Evolutionary conservation across 2,113 vertebrate species (phyloP).

Genomic region (Uria lomvia): DNA sequence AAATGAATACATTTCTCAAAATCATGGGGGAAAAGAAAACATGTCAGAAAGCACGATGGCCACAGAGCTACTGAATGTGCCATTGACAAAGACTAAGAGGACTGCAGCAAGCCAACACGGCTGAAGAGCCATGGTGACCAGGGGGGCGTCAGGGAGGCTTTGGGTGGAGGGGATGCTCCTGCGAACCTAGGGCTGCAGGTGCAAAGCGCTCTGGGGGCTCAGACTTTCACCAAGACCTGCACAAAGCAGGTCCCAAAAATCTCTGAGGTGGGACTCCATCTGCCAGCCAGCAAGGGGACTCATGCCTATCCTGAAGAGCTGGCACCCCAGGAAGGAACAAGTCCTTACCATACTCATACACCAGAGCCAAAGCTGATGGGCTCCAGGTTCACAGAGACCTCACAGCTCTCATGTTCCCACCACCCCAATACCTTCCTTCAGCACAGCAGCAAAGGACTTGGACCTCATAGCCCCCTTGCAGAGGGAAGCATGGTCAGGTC

Average conservation of each 20-base stretch:
- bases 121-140: neutral
- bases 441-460: neutral
- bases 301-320: neutral
- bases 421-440: neutral
- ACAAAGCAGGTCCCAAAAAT: neutral
- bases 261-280: neutral
- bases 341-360: neutral
- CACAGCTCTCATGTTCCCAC: neutral
- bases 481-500: neutral
- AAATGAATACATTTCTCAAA: conserved; percentile 1
- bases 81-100: neutral
- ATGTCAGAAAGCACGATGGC: neutral
- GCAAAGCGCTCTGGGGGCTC: rapidly evolving
- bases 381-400: neutral
- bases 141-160: neutral
- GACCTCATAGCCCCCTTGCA: neutral
- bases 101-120: rapidly evolving
- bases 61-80: neutral
- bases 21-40: neutral
- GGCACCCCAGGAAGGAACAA: neutral
- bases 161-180: neutral
- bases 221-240: neutral
- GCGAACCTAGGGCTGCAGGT: rapidly evolving
- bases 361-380: neutral
- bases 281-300: neutral